Percentiles rank a stretch among this genome's conserved stretches.
These are phyloP conservation scores for Stenolophus ochropezus DNA, from an alignment of 2,888 invertebrate species.

Conservation along the genomic window DNA sequence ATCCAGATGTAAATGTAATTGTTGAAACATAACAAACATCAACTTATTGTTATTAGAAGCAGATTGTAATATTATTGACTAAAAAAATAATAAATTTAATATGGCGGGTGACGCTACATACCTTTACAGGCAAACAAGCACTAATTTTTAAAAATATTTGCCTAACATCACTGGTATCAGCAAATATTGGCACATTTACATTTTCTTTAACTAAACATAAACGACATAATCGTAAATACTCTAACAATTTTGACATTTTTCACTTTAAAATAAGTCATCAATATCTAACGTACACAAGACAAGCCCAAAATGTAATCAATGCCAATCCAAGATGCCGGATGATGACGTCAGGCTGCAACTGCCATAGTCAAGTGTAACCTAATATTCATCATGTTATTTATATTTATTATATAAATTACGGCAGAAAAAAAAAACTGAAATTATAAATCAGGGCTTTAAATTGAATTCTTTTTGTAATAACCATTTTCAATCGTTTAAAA, in stretches of 20 bases:
- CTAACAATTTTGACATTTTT: constrained; percentile 71
- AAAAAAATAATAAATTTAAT: constrained; percentile 24
- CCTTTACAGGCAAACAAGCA: constrained; percentile 84
- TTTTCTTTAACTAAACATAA: constrained; percentile 73
- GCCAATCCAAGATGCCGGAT: constrained; percentile 41
- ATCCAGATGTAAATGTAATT: background rate
- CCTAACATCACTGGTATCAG: constrained; percentile 78
- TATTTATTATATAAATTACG: too few relatives aligned
- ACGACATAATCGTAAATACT: constrained; percentile 71
- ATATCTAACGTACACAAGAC: constrained; percentile 41
- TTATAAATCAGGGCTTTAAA: too few relatives aligned
- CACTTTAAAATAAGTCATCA: constrained; percentile 28
- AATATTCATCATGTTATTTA: too few relatives aligned
- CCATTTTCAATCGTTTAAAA: too few relatives aligned
- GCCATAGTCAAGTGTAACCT: constrained; percentile 38
- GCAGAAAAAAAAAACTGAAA: too few relatives aligned
- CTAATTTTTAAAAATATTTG: constrained; percentile 82
- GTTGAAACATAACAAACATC: background rate
- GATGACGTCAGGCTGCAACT: constrained; percentile 38
- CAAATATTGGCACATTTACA: constrained; percentile 82
- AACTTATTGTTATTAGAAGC: background rate
- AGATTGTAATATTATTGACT: background rate
- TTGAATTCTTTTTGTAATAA: too few relatives aligned
- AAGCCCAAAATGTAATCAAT: constrained; percentile 49
- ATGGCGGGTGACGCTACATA: constrained; percentile 70